Conservation (phyloP, 1,140 invertebrate species). For the Campoletis sonorensis region DNA sequence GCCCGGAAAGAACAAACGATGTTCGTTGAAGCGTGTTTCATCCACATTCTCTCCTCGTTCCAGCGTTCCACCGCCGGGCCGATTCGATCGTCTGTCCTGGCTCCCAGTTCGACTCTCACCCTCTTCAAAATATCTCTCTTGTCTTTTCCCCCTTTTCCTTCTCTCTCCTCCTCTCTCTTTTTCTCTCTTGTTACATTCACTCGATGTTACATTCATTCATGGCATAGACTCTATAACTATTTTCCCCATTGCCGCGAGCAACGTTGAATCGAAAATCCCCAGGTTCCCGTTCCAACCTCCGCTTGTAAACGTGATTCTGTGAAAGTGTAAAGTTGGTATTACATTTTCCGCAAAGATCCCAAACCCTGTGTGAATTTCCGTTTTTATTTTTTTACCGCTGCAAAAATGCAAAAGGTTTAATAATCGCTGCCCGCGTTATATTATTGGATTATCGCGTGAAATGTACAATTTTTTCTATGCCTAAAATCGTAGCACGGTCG, state of each 20-base stretch:
- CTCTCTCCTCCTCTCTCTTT: not conserved
- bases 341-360: not conserved
- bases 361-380: not conserved
- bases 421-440: too few species aligned
- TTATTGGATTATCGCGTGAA: too few species aligned
- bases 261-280: not conserved
- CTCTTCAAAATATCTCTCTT: conserved; percentile 6
- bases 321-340: not conserved
- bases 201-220: not conserved
- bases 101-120: conserved; percentile 27
- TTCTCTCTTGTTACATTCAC: not conserved
- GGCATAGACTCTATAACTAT: not conserved
- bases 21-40: conserved; percentile 72
- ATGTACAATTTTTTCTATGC: too few species aligned
- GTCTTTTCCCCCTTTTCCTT: conserved; percentile 13
- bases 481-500: too few species aligned
- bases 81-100: conserved; percentile 62
- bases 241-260: not conserved
- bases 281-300: conserved; percentile 18
- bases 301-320: not conserved
- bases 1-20: conserved; percentile 76
- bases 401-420: too few species aligned
- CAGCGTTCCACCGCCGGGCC: conserved; percentile 55
- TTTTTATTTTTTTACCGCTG: not conserved
- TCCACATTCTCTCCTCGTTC: conserved; percentile 64